phyloP scores from a whole-genome alignment of 2,797 vertebrate species.

The Melanotaenia pygmaea region DNA sequence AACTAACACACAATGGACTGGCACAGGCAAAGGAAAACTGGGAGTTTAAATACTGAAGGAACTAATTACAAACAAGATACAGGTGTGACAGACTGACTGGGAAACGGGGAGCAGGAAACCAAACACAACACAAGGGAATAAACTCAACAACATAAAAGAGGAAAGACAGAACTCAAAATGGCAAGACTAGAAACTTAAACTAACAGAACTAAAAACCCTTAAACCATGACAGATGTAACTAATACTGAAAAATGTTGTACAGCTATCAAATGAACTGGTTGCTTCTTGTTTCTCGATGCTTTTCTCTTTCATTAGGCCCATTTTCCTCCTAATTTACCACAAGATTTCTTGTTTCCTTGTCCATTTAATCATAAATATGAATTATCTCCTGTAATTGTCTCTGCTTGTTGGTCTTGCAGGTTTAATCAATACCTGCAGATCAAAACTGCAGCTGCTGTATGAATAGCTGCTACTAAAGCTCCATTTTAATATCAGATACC shows the following conservation, averaged over 20 bases:
- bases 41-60: no score
- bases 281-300: neutral
- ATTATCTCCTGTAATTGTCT: slow-evolving; percentile 34
- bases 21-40: no score
- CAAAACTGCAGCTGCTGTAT: slow-evolving; percentile 25
- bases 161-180: no score
- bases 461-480: slow-evolving; percentile 27
- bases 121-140: no score
- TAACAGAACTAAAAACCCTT: no score
- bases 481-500: slow-evolving; percentile 27
- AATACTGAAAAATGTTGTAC: neutral
- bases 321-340: slow-evolving; percentile 3
- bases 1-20: no score
- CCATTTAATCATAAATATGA: slow-evolving; percentile 19
- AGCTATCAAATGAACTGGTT: neutral
- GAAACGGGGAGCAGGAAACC: no score
- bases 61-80: no score
- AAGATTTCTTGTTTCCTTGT: neutral
- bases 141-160: no score
- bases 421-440: slow-evolving; percentile 30
- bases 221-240: neutral
- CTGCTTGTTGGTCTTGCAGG: slow-evolving; percentile 8
- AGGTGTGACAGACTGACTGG: no score
- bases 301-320: slow-evolving; percentile 1
- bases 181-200: no score